Base-by-base conservation (phyloP, 2,797 vertebrate species). In the Botia kubotai region DNA sequence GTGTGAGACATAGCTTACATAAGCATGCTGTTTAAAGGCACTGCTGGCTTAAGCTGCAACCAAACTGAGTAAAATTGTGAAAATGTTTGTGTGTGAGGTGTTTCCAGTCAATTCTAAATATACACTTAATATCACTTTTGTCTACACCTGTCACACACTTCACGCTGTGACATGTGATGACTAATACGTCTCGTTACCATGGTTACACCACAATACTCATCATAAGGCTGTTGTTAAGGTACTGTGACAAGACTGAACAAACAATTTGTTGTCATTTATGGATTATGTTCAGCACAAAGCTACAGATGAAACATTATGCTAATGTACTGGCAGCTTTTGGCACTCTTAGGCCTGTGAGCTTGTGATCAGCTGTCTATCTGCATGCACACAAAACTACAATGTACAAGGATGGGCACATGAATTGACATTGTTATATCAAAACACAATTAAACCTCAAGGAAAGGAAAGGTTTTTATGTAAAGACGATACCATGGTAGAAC, bases 121-220 rank as follows among this genome's bases (percentile, higher is more conserved):
- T 26, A 39, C 55, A 36, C 26, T 23, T 43, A 26, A 68, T 72
- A 52, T 72, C 33, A 21, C 21, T n/a, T 33, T 14, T 57, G 57
- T 65, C 65, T 55, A 74, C 67, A 73, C 63, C 60, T 77, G 74
- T 69, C 74, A 68, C 52, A 80, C 10, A 50, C 73, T 72, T 52
- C 43, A 21, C 14, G 33, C 43, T 65, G 55, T 58, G 26, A 3
- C 4, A 4, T 63, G 67, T 55, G 74, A 76, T 73, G 70, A 46
- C 21, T 58, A 77, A 77, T 72, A 71, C 65, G 39, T 39, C 23
- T 14, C 2, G 79, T 81, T 77, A 80, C 75, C 79, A 77, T 74
- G 77, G 79, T 69, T 72, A 82, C 72, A 68, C 8, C 39, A 21
- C 26, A 66, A 48, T 23, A 43, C 46, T 17, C 57, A 66, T 76